Conservation (phyloP, 1,140 invertebrate genomes). For the Tetramorium simillimum region DNA sequence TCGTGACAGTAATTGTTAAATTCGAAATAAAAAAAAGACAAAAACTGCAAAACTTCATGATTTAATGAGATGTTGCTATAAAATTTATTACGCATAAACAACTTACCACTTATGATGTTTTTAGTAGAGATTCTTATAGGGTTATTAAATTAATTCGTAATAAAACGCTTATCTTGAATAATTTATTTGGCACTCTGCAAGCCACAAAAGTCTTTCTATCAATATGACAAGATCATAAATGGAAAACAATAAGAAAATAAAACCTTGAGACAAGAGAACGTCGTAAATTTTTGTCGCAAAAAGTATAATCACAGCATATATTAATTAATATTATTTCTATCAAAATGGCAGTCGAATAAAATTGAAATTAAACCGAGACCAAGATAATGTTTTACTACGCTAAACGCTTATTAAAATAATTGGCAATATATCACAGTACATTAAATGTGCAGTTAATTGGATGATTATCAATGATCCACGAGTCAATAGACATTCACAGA, state of each 20-base stretch:
- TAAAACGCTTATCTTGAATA: neutral
- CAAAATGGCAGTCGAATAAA: neutral
- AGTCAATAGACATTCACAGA: neutral
- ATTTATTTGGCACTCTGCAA: slow-evolving; percentile 14
- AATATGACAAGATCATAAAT: neutral
- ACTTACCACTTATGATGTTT: neutral
- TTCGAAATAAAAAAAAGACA: neutral
- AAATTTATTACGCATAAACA: neutral
- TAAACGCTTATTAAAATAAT: neutral
- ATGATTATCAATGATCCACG: neutral
- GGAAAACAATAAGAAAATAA: neutral
- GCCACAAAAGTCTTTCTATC: neutral
- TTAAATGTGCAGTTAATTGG: neutral
- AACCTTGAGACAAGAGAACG: neutral
- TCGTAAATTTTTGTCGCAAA: neutral
- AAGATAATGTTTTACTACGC: neutral
- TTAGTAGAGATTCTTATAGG: neutral
- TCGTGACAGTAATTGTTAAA: neutral
- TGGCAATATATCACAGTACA: neutral
- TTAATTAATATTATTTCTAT: neutral
- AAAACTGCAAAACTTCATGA: neutral
- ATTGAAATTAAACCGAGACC: neutral
- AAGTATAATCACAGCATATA: neutral
- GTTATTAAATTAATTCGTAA: neutral
- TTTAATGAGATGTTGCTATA: neutral